Conservation (phyloP, 2,888 invertebrate genomes). For the Dryobotodes eremita region DNA sequence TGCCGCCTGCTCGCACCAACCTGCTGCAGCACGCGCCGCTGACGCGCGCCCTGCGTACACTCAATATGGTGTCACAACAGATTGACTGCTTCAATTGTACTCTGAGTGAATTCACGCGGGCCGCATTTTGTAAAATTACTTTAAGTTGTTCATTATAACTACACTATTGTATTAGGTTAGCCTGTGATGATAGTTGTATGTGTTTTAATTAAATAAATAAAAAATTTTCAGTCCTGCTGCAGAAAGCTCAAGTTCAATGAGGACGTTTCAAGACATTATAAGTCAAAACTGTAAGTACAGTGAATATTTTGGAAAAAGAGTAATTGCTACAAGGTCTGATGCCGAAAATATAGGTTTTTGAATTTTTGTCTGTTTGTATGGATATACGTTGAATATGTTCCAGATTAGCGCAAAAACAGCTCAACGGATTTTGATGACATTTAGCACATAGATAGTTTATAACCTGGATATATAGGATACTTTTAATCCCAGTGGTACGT, state of each 20-base stretch:
- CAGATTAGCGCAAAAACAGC: neutral
- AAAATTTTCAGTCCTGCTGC: neutral
- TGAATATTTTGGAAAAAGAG: neutral
- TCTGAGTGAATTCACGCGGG: no score
- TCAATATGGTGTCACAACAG: no score
- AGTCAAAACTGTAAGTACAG: neutral
- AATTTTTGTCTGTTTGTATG: neutral
- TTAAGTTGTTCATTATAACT: no score
- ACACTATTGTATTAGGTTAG: no score
- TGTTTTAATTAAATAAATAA: no score
- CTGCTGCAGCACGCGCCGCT: no score
- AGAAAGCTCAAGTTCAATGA: neutral
- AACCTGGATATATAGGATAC: neutral
- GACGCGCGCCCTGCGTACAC: no score
- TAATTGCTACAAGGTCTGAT: neutral
- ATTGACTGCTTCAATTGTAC: no score
- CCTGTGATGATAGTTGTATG: no score
- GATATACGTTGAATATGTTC: neutral
- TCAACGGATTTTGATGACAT: neutral
- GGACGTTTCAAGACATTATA: neutral
- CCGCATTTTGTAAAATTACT: no score
- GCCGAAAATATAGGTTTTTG: neutral
- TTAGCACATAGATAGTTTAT: neutral
- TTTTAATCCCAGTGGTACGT: neutral
- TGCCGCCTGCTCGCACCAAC: no score